Evolutionary conservation across 2,113 vertebrate species (phyloP).

Genomic region (Brevimyrus niger): DNA sequence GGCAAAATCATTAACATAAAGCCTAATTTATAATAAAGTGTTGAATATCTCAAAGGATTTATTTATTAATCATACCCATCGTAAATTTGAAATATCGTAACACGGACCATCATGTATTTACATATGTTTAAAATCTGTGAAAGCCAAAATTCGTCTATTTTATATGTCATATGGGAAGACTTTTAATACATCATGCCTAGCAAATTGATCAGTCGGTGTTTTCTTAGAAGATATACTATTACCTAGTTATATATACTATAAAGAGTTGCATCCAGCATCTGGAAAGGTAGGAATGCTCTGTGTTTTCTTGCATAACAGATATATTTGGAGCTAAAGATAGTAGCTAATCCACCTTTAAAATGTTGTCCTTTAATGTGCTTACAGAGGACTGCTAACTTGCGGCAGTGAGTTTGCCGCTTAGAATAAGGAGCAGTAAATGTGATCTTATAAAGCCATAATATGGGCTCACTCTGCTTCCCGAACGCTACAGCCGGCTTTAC

Average conservation of each 20-base stretch:
- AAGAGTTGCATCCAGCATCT: neutral
- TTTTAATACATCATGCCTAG: neutral
- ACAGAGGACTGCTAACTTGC: neutral
- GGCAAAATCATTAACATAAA: neutral
- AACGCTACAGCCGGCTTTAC: constrained; percentile 28
- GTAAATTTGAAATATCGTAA: neutral
- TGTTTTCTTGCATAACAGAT: neutral
- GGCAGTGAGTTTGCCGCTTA: neutral
- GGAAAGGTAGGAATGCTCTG: neutral
- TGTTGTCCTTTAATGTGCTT: neutral
- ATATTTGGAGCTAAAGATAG: neutral
- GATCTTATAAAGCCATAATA: constrained; percentile 17
- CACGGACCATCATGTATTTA: neutral
- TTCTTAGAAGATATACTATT: neutral
- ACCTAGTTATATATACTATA: neutral
- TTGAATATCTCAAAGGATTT: neutral
- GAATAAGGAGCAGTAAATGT: constrained; percentile 18
- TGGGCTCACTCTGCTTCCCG: neutral
- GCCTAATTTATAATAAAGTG: neutral
- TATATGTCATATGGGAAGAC: neutral
- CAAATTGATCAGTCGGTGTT: neutral
- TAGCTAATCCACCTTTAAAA: neutral
- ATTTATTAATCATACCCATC: neutral
- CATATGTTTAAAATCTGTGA: neutral
- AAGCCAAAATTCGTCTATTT: neutral